Evolutionary conservation across 2,797 vertebrate genomes (phyloP).

Genomic region (Dicrostonyx torquatus): DNA sequence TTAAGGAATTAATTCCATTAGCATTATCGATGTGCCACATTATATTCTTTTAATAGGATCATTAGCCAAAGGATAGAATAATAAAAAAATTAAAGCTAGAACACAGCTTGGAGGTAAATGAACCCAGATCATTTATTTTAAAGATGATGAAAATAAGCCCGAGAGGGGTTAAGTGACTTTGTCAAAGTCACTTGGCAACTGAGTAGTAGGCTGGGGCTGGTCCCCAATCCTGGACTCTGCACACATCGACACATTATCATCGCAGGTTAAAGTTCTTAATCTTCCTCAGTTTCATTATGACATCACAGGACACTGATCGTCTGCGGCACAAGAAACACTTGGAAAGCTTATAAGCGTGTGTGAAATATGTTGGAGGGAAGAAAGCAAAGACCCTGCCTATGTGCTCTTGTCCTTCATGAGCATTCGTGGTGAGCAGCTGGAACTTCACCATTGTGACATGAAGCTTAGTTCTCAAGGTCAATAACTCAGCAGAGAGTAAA

Average conservation of each 20-base stretch:
- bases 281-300: background rate
- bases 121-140: constrained; percentile 42
- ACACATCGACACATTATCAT: accelerated
- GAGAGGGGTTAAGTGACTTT: background rate
- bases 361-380: background rate
- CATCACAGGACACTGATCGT: background rate
- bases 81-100: constrained; percentile 63
- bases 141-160: constrained; percentile 28
- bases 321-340: background rate
- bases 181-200: background rate
- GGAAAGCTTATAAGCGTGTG: background rate
- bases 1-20: constrained; percentile 69
- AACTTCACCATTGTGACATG: constrained; percentile 6
- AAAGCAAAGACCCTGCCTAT: background rate
- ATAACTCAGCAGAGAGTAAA: constrained; percentile 9
- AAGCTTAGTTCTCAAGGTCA: constrained; percentile 28
- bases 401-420: background rate
- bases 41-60: constrained; percentile 64
- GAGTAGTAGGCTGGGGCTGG: background rate
- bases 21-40: constrained; percentile 59
- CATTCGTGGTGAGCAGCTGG: background rate
- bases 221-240: background rate
- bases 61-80: constrained; percentile 66
- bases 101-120: constrained; percentile 54
- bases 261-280: background rate